Base-by-base conservation (phyloP, 2,797 vertebrate species). In the Vireo griseus region DNA sequence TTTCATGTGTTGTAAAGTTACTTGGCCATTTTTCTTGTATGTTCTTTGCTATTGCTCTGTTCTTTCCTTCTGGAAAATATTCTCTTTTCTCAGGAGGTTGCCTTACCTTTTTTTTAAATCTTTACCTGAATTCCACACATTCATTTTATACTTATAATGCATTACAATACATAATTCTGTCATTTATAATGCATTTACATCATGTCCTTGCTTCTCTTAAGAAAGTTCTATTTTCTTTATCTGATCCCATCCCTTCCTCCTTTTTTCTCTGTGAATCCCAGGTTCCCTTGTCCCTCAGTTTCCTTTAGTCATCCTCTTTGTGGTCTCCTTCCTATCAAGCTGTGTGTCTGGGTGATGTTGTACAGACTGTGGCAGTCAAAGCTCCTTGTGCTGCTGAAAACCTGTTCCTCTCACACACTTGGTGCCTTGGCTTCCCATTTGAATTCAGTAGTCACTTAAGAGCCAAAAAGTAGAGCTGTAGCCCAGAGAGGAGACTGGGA, bases 351-450 rank as follows among this genome's bases (percentile, higher is more conserved):
- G 0, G 33, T 29, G 37, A 29, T 18, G 22, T 3, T 59, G 47
- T 11, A 31, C 33, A 26, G 40, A 5, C 47, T 26, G 29, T 29
- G 65, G 75, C 52, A 86, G n/a, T 11, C 55, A 29, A 31, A 75
- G 47, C 33, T 66, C 69, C 0, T 1, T 5, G 37, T 68, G 80
- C 54, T 45, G 69, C 37, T 0, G 0, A 6, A 25, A 45, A 25
- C 28, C 28, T 31, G 1, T 13, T 71, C 42, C 59, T 52, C 31
- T 89, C 48, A 7, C 40, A 16, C 11, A 5, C 35, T 6, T 3
- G 10, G 19, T 39, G 51, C 31, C 35, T 75, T 25, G 24, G 48
- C 31, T 92, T 75, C n/a, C 42, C 28, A 6, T 15, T 29, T 12
- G 3, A 74, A 42, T 33, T 28, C 33, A 71, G 45, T 1, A 59